Conservation (phyloP, 2,888 invertebrate species). For the Macroteleia sp. region DNA sequence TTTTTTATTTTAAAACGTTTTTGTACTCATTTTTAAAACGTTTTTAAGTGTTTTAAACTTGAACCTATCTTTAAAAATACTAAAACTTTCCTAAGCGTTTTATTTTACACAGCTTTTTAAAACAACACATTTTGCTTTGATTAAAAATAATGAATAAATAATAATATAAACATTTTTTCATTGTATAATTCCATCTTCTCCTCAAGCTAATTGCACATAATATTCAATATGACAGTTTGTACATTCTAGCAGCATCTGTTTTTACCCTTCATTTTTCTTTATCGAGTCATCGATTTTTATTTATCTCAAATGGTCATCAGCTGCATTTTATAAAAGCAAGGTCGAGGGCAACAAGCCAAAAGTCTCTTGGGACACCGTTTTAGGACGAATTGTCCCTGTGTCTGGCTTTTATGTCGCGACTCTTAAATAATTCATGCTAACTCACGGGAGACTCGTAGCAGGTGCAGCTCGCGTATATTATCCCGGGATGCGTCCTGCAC, state of each 20-base stretch:
- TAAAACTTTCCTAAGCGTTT: too few relatives aligned
- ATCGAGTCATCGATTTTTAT: slow-evolving; percentile 27
- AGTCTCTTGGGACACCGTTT: slow-evolving; percentile 63
- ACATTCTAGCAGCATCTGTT: not conserved
- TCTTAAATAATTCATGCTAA: slow-evolving; percentile 72
- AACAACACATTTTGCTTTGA: too few relatives aligned
- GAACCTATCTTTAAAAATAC: too few relatives aligned
- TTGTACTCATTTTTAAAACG: too few relatives aligned
- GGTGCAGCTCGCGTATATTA: slow-evolving; percentile 59
- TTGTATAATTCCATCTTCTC: too few relatives aligned
- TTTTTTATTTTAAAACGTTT: too few relatives aligned
- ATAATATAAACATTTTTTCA: too few relatives aligned
- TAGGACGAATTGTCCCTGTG: slow-evolving; percentile 65
- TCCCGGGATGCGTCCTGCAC: slow-evolving; percentile 34
- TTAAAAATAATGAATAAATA: too few relatives aligned
- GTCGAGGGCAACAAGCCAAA: slow-evolving; percentile 65
- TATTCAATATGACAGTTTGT: too few relatives aligned
- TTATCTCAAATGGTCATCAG: slow-evolving; percentile 37
- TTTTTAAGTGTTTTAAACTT: too few relatives aligned
- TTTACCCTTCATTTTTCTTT: slow-evolving; percentile 10
- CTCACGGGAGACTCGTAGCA: slow-evolving; percentile 56
- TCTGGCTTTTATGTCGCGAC: slow-evolving; percentile 53
- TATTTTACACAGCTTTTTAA: too few relatives aligned
- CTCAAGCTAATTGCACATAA: too few relatives aligned
- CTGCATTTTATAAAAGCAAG: slow-evolving; percentile 54